phyloP scores from a whole-genome alignment of 2,113 vertebrate genomes.

The Nothocercus nigrocapillus region DNA sequence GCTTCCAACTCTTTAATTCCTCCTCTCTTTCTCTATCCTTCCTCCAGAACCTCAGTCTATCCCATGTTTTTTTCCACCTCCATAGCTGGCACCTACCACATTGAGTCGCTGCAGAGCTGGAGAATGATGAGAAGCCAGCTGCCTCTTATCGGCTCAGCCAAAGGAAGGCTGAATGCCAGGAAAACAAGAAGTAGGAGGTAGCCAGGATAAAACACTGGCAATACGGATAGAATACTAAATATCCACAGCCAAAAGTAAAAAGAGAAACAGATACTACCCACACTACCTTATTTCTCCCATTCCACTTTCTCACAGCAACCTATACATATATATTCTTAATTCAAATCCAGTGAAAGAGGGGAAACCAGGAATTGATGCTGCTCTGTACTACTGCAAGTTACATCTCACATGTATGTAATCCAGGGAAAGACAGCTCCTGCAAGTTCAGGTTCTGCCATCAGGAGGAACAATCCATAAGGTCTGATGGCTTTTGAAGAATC shows the following conservation, averaged over 20 bases:
- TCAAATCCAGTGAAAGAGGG: background rate
- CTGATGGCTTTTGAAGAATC: background rate
- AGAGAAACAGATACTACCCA: background rate
- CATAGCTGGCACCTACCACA: background rate
- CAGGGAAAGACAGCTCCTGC: background rate
- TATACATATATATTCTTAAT: background rate
- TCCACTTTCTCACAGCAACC: background rate
- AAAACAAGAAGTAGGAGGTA: slow-evolving; percentile 55
- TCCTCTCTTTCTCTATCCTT: background rate
- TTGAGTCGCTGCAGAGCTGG: background rate
- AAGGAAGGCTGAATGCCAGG: slow-evolving; percentile 45
- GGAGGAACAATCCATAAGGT: background rate
- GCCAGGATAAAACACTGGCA: slow-evolving; percentile 26
- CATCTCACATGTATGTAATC: background rate
- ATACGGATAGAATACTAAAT: slow-evolving; percentile 18
- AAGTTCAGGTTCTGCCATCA: background rate
- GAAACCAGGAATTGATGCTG: background rate
- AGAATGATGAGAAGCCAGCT: slow-evolving; percentile 36
- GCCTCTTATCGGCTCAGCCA: slow-evolving; percentile 52
- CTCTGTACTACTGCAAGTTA: background rate
- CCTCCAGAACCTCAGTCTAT: background rate
- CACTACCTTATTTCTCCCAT: background rate
- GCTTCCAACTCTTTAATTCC: background rate
- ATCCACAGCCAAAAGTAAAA: background rate
- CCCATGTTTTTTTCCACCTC: background rate